Base-by-base conservation (phyloP, 2,888 invertebrate genomes). In the Drosophila merina region DNA sequence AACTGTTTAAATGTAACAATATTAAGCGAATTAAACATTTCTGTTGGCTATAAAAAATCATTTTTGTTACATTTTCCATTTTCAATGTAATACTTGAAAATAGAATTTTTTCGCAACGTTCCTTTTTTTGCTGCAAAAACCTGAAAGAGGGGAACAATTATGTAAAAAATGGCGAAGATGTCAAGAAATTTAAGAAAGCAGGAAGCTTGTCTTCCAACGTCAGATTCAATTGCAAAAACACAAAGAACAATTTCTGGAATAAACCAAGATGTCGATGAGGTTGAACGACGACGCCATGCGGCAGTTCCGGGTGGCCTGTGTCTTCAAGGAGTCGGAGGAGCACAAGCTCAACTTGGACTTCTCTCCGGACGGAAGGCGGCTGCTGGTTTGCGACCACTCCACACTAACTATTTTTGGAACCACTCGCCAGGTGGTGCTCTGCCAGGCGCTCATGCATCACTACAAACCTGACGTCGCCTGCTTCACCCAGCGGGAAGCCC, bases 401-500 rank as follows among this genome's bases (percentile, higher is more conserved):
- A 42, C 64, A 12, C 33, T 82, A n/a, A 58, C 49, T 2, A 3
- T 77, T n/a, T 74, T 68, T 48, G 50, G 62, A 28, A 69, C 75
- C 49, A 26, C 4, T 3, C 30, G 20, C 0, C 42, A 72, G 25
- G 9, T 33, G 8, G 44, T 58, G 40, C 6, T 63, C 8, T 55
- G 42, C 7, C 57, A 71, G 45, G 56, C 76, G 10, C 49, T 47
- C 4, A 59, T 80, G 70, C 57, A 33, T 9, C 33, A 42, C 10
- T 80, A 59, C 63, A 42, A 26, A 1, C 76, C 81, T 0, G 69
- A 84, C 44, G 38, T 56, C 44, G 68, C 74, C n/a, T 69, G 81
- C 9, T 80, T 78, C 9, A 57, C 74, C 0, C 49, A 67, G 2
- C 42, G 26, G 5, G 50, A 30, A 5, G 49, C 74, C 44, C 62